These are phyloP conservation scores for Corythaixoides concolor DNA, from an alignment of 2,113 vertebrate genomes.

Conservation along the genomic window DNA sequence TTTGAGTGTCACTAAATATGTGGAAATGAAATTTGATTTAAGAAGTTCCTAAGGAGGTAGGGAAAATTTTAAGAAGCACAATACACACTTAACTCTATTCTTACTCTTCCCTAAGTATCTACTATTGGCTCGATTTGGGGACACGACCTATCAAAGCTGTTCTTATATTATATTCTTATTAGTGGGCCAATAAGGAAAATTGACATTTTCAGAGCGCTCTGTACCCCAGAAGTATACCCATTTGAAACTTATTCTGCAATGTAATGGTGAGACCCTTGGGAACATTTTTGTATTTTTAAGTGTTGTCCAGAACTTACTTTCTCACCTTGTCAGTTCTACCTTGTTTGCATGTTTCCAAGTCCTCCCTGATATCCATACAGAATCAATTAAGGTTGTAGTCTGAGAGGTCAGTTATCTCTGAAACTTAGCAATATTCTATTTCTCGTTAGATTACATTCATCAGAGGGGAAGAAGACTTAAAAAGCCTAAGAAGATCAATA, in stretches of 20 bases:
- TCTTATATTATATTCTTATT: not conserved
- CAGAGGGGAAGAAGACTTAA: not conserved
- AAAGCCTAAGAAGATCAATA: slow-evolving; percentile 30
- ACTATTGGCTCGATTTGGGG: not conserved
- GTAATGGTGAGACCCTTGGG: not conserved
- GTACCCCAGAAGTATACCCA: not conserved
- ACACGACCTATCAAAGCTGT: accelerated
- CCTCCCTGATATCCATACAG: not conserved
- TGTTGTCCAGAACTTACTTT: not conserved
- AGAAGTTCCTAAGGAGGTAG: not conserved
- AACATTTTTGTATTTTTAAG: not conserved
- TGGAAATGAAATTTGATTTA: not conserved
- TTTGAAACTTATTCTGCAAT: not conserved
- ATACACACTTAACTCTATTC: not conserved
- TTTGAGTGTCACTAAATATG: not conserved
- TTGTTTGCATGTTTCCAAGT: not conserved
- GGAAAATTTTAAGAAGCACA: not conserved
- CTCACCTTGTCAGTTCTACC: not conserved
- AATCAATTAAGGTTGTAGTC: not conserved
- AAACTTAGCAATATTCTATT: not conserved
- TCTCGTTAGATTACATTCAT: not conserved
- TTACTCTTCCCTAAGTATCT: not conserved
- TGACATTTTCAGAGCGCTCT: not conserved
- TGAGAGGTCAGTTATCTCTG: not conserved
- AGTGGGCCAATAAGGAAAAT: not conserved